Evolutionary conservation across 2,888 invertebrate species (phyloP).

Genomic region (Morpho helenor): DNA sequence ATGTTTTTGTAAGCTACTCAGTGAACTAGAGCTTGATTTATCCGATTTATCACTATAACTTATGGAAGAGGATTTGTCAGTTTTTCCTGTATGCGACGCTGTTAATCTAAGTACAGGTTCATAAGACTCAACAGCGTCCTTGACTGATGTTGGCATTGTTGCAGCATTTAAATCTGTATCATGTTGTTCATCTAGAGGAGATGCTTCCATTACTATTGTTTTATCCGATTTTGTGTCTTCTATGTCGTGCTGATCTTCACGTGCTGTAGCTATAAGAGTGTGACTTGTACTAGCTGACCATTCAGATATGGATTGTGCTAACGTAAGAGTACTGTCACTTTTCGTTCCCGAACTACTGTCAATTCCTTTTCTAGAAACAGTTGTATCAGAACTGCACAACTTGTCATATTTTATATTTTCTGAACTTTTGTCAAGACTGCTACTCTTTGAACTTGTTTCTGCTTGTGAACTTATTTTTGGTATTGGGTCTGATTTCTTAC

Average conservation of each 20-base stretch:
- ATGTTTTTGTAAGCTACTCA: conserved; percentile 71
- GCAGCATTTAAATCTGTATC: conserved; percentile 41
- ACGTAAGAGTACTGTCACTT: conserved; percentile 87
- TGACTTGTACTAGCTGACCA: conserved; percentile 91
- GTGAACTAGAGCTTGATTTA: conserved; percentile 73
- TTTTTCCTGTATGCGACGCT: conserved; percentile 50
- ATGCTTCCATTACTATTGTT: conserved; percentile 63
- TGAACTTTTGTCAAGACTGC: conserved; percentile 78
- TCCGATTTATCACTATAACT: conserved; percentile 74
- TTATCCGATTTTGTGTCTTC: conserved; percentile 69
- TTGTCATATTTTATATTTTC: conserved; percentile 79
- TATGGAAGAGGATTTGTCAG: conserved; percentile 73
- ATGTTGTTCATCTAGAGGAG: conserved; percentile 40
- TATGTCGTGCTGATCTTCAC: conserved; percentile 63
- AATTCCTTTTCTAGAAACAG: conserved; percentile 70
- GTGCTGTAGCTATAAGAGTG: conserved; percentile 83
- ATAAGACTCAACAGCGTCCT: conserved; percentile 39
- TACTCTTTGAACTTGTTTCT: conserved; percentile 79
- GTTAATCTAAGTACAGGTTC: conserved; percentile 58
- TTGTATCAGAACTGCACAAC: conserved; percentile 80
- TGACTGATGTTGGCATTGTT: conserved; percentile 40
- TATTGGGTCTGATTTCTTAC: conserved; percentile 75
- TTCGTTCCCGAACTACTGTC: conserved; percentile 85
- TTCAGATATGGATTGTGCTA: conserved; percentile 89
- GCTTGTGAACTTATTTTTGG: conserved; percentile 59